Conservation (phyloP, 2,797 vertebrate species). For the Psittacula echo region DNA sequence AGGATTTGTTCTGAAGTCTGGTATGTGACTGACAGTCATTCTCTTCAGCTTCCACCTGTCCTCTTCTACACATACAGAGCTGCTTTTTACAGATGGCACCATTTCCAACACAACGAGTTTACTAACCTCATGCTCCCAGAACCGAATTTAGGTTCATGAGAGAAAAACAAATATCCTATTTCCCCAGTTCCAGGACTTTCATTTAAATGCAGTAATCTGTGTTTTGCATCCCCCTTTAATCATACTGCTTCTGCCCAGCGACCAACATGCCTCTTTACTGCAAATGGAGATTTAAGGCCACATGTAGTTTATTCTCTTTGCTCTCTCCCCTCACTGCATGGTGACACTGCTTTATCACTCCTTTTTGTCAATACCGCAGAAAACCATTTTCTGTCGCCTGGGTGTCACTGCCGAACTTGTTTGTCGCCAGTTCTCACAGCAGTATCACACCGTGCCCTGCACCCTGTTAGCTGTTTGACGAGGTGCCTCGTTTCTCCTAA, state of each 20-base stretch:
- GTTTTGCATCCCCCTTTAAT: neutral
- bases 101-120: neutral
- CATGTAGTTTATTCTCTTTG: neutral
- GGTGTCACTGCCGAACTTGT: neutral
- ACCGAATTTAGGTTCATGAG: neutral
- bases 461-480: neutral
- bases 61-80: neutral
- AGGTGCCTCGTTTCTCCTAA: neutral
- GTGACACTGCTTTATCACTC: neutral
- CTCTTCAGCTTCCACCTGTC: neutral
- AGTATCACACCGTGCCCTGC: neutral
- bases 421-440: neutral
- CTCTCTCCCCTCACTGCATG: neutral
- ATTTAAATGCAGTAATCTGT: neutral
- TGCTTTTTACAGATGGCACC: neutral
- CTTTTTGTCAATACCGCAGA: neutral
- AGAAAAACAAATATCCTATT: neutral
- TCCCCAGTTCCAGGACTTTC: neutral
- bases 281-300: neutral
- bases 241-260: neutral
- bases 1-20: neutral
- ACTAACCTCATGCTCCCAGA: neutral
- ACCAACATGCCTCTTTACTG: neutral
- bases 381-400: neutral
- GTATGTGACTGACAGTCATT: rapidly evolving